A percentile compares a stretch with the other conserved stretches of the same genome.
Evolutionary conservation across 2,888 invertebrate genomes (phyloP).

Genomic region (Octodonta nipae): DNA sequence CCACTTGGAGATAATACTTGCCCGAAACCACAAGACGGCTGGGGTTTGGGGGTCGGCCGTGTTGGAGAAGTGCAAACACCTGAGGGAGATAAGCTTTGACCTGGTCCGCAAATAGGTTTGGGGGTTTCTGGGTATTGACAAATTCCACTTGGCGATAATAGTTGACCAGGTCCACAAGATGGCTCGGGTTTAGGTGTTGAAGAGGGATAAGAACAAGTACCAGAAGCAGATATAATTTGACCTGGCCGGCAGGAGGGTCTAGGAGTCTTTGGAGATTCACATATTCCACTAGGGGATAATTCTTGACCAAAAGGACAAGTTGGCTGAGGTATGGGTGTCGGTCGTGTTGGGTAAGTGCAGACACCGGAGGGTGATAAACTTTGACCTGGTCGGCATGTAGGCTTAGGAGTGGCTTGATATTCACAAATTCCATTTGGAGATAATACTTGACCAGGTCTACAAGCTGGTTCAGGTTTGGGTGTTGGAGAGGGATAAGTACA

Average conservation of each 20-base stretch:
- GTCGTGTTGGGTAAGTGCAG: conserved; percentile 3
- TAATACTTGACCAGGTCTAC: conserved; percentile 9
- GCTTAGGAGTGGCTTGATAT: conserved; percentile 4
- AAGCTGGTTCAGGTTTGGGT: conserved; percentile 4
- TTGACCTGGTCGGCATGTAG: conserved; percentile 16
- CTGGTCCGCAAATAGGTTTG: neutral
- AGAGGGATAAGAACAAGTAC: neutral
- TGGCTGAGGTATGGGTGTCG: neutral
- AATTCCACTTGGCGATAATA: neutral
- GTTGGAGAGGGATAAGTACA: conserved; percentile 10
- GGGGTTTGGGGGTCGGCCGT: conserved; percentile 2
- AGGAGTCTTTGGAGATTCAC: conserved; percentile 7
- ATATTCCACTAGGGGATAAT: conserved; percentile 8
- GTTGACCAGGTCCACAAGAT: neutral
- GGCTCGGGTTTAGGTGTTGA: neutral
- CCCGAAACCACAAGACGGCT: conserved; percentile 2
- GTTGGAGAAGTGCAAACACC: conserved; percentile 13
- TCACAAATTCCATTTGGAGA: neutral
- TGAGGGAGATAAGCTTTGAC: neutral
- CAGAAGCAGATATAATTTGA: neutral
- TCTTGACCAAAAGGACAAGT: conserved; percentile 9
- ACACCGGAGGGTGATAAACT: conserved; percentile 3
- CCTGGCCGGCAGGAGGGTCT: conserved; percentile 14
- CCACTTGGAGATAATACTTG: conserved; percentile 10
- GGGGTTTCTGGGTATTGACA: neutral